Evolutionary conservation across 2,888 invertebrate species (phyloP).

Genomic region (Dynastes maya): DNA sequence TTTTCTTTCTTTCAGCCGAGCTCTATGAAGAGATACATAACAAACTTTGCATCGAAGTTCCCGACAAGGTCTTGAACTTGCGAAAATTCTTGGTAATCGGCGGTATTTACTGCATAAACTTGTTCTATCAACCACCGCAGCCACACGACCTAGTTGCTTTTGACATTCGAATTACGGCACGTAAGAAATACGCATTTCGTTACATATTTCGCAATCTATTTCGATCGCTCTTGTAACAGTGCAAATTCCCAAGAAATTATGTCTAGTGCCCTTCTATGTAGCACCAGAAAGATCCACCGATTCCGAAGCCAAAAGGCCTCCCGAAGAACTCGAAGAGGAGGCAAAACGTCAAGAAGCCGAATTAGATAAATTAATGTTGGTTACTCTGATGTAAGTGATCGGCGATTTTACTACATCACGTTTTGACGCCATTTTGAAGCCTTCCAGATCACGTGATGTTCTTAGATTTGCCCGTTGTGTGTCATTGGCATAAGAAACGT

Average conservation of each 20-base stretch:
- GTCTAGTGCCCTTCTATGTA: conserved; percentile 76
- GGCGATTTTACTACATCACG: neutral
- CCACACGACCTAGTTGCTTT: conserved; percentile 74
- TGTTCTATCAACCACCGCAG: conserved; percentile 85
- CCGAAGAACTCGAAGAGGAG: conserved; percentile 87
- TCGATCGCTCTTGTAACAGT: conserved; percentile 68
- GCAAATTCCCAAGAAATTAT: conserved; percentile 74
- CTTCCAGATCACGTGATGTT: conserved; percentile 66
- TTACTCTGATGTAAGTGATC: conserved; percentile 79
- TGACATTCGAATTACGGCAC: conserved; percentile 72
- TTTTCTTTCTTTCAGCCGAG: conserved; percentile 68
- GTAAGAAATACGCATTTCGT: conserved; percentile 68
- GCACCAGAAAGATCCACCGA: conserved; percentile 81
- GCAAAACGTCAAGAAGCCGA: conserved; percentile 82
- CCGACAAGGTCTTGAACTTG: conserved; percentile 79
- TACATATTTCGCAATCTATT: neutral
- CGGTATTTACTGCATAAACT: conserved; percentile 83
- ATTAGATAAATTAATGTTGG: conserved; percentile 80
- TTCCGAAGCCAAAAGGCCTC: conserved; percentile 77
- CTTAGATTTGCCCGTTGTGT: conserved; percentile 66
- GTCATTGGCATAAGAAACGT: conserved; percentile 64
- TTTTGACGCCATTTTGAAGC: conserved; percentile 38
- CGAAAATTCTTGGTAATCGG: conserved; percentile 84
- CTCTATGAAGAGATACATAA: conserved; percentile 70
- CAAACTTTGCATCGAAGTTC: conserved; percentile 65